phyloP scores from a whole-genome alignment of 2,797 vertebrate species.

The Valencia hispanica region DNA sequence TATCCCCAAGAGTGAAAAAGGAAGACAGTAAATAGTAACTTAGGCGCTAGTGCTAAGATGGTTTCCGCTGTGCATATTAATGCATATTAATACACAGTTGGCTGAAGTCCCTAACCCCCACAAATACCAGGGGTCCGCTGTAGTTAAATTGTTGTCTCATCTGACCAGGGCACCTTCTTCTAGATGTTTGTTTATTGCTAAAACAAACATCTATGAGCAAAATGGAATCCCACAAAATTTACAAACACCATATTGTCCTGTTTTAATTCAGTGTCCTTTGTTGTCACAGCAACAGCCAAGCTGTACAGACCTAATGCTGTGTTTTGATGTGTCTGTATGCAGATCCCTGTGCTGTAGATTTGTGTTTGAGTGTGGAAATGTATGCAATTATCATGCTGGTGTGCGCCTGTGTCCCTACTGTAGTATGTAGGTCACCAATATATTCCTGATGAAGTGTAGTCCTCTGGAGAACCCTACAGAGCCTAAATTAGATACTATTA shows the following conservation, averaged over 20 bases:
- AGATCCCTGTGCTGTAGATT: slow-evolving; percentile 27
- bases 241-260: slow-evolving; percentile 23
- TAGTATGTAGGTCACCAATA: slow-evolving; percentile 79
- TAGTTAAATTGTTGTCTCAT: not conserved
- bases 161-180: not conserved
- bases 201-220: not conserved
- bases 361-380: slow-evolving; percentile 31
- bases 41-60: too few species aligned
- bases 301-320: slow-evolving; percentile 31
- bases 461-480: slow-evolving; percentile 78
- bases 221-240: slow-evolving; percentile 19
- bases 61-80: too few species aligned
- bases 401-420: slow-evolving; percentile 15
- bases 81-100: not conserved
- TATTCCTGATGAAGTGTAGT: slow-evolving; percentile 78
- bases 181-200: not conserved
- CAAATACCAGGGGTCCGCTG: not conserved
- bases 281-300: slow-evolving; percentile 22
- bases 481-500: slow-evolving; percentile 79
- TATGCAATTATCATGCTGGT: slow-evolving; percentile 31
- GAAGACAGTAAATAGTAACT: too few species aligned
- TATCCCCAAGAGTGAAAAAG: too few species aligned
- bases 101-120: not conserved
- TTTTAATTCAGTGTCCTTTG: slow-evolving; percentile 39
- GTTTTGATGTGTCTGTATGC: slow-evolving; percentile 29